Evolutionary conservation across 2,113 vertebrate genomes (phyloP).

Genomic region (Zosterops japonicus): DNA sequence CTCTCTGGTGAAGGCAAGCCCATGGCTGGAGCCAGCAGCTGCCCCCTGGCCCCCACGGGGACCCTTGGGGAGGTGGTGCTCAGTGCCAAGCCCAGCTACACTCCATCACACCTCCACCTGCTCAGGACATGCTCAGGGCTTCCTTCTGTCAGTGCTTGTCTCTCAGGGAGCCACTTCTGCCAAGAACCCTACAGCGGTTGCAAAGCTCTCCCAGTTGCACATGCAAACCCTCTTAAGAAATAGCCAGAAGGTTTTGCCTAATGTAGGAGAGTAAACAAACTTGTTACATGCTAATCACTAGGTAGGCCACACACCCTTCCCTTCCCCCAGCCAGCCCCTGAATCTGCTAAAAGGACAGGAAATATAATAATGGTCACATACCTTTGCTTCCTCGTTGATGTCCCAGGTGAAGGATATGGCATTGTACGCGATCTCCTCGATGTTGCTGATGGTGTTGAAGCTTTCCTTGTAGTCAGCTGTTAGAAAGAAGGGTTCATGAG

Average conservation of each 20-base stretch:
- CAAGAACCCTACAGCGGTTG: slow-evolving; percentile 27
- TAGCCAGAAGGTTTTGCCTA: slow-evolving; percentile 26
- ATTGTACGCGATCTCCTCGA: slow-evolving; percentile 97
- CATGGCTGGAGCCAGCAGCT: neutral
- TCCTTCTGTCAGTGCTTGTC: slow-evolving; percentile 22
- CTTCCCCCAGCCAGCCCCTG: neutral
- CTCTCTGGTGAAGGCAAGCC: neutral
- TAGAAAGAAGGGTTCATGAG: neutral
- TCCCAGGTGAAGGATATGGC: slow-evolving; percentile 99
- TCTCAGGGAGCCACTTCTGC: neutral
- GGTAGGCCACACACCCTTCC: slow-evolving; percentile 19
- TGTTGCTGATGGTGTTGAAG: slow-evolving; percentile 98
- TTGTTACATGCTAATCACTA: slow-evolving; percentile 23
- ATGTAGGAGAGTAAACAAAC: slow-evolving; percentile 39
- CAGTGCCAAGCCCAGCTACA: neutral
- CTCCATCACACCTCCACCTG: neutral
- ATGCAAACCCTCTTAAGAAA: slow-evolving; percentile 29
- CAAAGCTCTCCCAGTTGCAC: slow-evolving; percentile 27
- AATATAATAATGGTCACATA: slow-evolving; percentile 50
- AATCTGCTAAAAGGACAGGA: neutral
- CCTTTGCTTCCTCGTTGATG: slow-evolving; percentile 97
- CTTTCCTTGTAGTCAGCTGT: slow-evolving; percentile 98
- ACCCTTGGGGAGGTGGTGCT: neutral
- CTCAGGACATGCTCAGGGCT: accelerated
- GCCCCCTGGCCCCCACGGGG: accelerated